These are phyloP conservation scores for Lepetodrilus schrolli DNA, from an alignment of 2,888 invertebrate species.

Conservation along the genomic window DNA sequence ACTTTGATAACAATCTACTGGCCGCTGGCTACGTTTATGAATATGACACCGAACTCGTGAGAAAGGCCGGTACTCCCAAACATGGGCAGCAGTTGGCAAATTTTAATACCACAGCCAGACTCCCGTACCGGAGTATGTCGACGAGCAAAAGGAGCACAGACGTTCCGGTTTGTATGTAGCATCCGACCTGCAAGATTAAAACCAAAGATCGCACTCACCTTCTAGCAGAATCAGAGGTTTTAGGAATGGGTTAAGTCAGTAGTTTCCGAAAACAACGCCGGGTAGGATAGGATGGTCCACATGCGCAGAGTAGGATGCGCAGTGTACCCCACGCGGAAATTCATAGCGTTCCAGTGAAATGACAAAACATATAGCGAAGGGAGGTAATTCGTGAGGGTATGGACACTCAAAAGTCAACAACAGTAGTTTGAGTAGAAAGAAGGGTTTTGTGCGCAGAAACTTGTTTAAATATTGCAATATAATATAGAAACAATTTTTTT, in stretches of 20 bases:
- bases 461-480: too few species aligned
- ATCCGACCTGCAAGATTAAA: neutral
- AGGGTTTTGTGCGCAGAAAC: too few species aligned
- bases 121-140: neutral
- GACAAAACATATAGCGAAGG: constrained; percentile 17
- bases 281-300: constrained; percentile 31
- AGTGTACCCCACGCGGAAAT: constrained; percentile 33
- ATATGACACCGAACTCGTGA: neutral
- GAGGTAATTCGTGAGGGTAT: constrained; percentile 6
- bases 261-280: constrained; percentile 19
- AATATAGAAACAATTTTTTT: too few species aligned
- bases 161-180: neutral
- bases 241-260: constrained; percentile 30
- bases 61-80: constrained; percentile 16
- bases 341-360: constrained; percentile 28
- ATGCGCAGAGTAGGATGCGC: constrained; percentile 39
- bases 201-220: constrained; percentile 31
- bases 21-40: constrained; percentile 10
- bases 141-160: neutral
- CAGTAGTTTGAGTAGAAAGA: neutral
- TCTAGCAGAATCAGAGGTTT: constrained; percentile 31
- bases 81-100: constrained; percentile 29
- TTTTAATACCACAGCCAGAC: neutral
- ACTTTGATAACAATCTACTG: neutral
- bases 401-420: neutral